Conservation (phyloP, 2,797 vertebrate species). For the Thalassophryne amazonica region DNA sequence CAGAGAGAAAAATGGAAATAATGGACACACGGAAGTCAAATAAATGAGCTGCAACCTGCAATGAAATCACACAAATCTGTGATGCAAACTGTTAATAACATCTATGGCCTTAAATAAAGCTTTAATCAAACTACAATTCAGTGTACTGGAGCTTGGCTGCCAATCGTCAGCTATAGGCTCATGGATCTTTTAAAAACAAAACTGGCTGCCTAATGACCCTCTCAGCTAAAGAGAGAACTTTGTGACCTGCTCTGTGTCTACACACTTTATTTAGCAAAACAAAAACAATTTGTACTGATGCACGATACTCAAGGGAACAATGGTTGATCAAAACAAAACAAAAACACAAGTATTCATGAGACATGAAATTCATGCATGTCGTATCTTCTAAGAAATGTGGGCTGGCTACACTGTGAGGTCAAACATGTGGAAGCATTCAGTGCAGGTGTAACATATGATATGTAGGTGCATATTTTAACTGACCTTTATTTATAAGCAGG, state of each 20-base stretch:
- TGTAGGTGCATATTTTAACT: slow-evolving; percentile 15
- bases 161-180: background rate
- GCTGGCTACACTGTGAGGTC: slow-evolving; percentile 5
- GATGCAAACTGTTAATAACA: slow-evolving; percentile 16
- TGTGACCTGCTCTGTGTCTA: slow-evolving; percentile 1
- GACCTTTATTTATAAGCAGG: slow-evolving; percentile 42
- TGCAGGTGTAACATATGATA: slow-evolving; percentile 47
- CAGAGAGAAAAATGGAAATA: slow-evolving; percentile 30
- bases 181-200: too few relatives aligned
- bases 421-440: slow-evolving; percentile 40
- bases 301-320: background rate
- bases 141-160: slow-evolving; percentile 3
- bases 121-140: slow-evolving; percentile 31
- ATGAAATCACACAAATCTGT: slow-evolving; percentile 29
- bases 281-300: slow-evolving; percentile 26
- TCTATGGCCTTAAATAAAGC: slow-evolving; percentile 22
- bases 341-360: slow-evolving; percentile 5
- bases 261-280: slow-evolving; percentile 16
- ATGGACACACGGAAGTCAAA: slow-evolving; percentile 36
- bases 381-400: background rate
- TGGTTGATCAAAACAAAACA: slow-evolving; percentile 14
- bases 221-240: slow-evolving; percentile 2
- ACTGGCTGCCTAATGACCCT: too few relatives aligned
- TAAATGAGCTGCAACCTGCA: slow-evolving; percentile 25
- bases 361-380: slow-evolving; percentile 14